Base-by-base conservation (phyloP, 2,113 vertebrate species). In the Gallinago paraguaiae region DNA sequence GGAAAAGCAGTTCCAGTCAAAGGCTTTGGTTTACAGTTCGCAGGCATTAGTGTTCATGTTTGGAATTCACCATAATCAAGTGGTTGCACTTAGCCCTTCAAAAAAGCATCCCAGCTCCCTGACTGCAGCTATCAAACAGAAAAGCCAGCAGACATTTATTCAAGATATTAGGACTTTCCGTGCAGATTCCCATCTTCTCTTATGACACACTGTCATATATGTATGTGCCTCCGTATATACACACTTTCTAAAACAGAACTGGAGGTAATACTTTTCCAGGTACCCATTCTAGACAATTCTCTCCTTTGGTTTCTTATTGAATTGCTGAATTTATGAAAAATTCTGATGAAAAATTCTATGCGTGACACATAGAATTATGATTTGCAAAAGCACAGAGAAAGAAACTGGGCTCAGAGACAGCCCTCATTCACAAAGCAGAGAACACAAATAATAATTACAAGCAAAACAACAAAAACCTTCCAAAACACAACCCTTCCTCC, bases 1-100 rank as follows among this genome's bases (percentile, higher is more conserved):
- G 82, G 77, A 93, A 94, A 92, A 90, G 57, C 27, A 92, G 31
- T 84, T 96, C 24, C n/a, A 91, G 63, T 93, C 59, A 93, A 88
- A 80, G 59, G 10, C 53, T 64, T 86, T 23, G 60, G 25, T 48
- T 80, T 57, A 33, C 43, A 78, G 30, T 37, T 76, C 70, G 75
- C 13, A 76, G 31, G 64, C 41, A 81, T 94, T 68, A 93, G 65
- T 45, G 68, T 67, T 80, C 18, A 33, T 56, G 72, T 70, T 79
- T 37, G 70, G 80, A 78, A 95, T 64, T 74, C 72, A 68, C 60
- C 91, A 50, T 23, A 43, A 86, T 35, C 27, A 78, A 60, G 37
- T 17, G 35, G 24, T 83, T 78, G 84, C 77, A 56, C 23, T 54
- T 4, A 33, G 43, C 50, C 72, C 78, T 81, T 75, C 64, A 35